A percentile compares a stretch with the other conserved stretches of the same genome.
Evolutionary conservation across 1,140 invertebrate species (phyloP).

Genomic region (Maconellicoccus hirsutus): DNA sequence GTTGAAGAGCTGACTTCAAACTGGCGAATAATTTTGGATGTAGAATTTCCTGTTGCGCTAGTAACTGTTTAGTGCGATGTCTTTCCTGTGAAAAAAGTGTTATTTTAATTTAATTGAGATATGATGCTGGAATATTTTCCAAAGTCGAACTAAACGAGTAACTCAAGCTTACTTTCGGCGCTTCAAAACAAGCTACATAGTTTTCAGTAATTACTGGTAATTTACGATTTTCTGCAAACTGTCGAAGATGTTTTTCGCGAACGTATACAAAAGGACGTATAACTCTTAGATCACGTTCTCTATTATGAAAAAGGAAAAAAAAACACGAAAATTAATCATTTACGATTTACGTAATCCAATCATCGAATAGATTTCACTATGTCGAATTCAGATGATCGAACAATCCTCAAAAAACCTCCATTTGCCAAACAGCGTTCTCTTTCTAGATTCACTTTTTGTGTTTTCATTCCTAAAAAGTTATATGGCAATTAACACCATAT

Average conservation of each 20-base stretch:
- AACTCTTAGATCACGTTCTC: slow-evolving; percentile 66
- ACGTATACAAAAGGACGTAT: slow-evolving; percentile 81
- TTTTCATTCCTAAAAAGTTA: neutral
- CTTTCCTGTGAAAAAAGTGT: slow-evolving; percentile 42
- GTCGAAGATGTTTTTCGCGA: slow-evolving; percentile 55
- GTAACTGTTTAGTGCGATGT: slow-evolving; percentile 53
- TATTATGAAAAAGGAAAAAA: slow-evolving; percentile 31
- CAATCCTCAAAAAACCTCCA: neutral
- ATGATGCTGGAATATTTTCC: too few relatives aligned
- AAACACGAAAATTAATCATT: neutral
- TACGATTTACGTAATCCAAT: neutral
- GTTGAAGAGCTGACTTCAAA: slow-evolving; percentile 53
- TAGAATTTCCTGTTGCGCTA: slow-evolving; percentile 61
- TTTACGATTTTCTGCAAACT: slow-evolving; percentile 54
- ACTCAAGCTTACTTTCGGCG: slow-evolving; percentile 40
- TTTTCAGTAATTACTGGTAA: slow-evolving; percentile 52
- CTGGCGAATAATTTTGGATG: slow-evolving; percentile 58
- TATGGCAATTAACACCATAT: neutral
- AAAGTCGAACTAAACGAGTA: neutral
- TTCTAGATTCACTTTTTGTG: neutral
- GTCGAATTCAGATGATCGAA: neutral
- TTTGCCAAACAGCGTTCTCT: neutral
- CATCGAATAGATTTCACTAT: neutral
- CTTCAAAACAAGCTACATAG: slow-evolving; percentile 49
- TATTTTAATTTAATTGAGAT: too few relatives aligned